phyloP scores from a whole-genome alignment of 2,888 invertebrate species.

The Serrognathus titanus region DNA sequence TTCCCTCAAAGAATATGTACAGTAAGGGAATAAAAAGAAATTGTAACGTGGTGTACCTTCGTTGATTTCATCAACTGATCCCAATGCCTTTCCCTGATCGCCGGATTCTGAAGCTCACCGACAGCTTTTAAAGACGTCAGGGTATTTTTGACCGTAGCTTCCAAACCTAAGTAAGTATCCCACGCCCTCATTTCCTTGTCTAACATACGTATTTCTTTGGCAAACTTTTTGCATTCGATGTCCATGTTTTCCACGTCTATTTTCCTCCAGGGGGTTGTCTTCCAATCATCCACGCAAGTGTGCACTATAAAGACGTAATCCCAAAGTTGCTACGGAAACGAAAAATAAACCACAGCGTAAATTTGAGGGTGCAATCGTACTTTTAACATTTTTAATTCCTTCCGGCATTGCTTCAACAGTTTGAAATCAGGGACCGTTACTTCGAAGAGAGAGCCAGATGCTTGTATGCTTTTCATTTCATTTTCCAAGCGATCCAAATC shows the following conservation, averaged over 20 bases:
- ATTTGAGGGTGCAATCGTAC: slow-evolving; percentile 45
- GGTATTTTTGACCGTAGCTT: slow-evolving; percentile 94
- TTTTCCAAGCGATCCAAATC: slow-evolving; percentile 78
- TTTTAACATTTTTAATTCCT: slow-evolving; percentile 84
- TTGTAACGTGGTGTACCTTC: slow-evolving; percentile 62
- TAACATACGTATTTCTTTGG: slow-evolving; percentile 85
- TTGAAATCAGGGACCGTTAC: slow-evolving; percentile 94
- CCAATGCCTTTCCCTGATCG: slow-evolving; percentile 95
- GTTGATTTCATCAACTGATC: slow-evolving; percentile 94
- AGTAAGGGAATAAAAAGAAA: slow-evolving; percentile 4
- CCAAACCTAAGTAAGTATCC: slow-evolving; percentile 86
- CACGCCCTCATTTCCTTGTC: slow-evolving; percentile 96
- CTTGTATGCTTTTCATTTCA: slow-evolving; percentile 82
- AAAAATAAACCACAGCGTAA: not conserved
- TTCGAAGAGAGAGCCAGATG: slow-evolving; percentile 91
- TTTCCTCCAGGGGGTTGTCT: slow-evolving; percentile 93
- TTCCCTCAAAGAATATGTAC: slow-evolving; percentile 9
- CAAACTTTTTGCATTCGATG: slow-evolving; percentile 96
- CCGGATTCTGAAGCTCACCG: slow-evolving; percentile 93
- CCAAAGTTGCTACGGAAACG: slow-evolving; percentile 76
- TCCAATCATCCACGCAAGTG: slow-evolving; percentile 94
- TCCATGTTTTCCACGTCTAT: slow-evolving; percentile 99
- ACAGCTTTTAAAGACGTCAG: slow-evolving; percentile 91
- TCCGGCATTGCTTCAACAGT: slow-evolving; percentile 84
- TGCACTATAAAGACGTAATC: slow-evolving; percentile 89